Evolutionary conservation across 2,797 vertebrate species (phyloP).

Genomic region (Anguilla marmorata): DNA sequence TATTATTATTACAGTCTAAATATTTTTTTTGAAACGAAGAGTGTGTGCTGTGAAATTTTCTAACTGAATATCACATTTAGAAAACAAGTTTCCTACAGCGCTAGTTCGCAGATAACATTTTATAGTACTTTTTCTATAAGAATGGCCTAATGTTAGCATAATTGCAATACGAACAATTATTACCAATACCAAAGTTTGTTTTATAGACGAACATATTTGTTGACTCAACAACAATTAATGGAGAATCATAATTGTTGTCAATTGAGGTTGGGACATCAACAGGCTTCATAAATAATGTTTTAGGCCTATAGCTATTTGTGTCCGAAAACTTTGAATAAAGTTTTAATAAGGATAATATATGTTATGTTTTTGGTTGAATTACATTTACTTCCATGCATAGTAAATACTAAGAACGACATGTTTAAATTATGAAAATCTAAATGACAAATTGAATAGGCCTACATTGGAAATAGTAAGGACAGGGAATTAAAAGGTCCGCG

Average conservation of each 20-base stretch:
- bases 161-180: neutral
- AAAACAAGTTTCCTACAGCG: neutral
- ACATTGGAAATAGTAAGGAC: too few relatives aligned
- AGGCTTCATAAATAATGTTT: neutral
- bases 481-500: too few relatives aligned
- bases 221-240: neutral
- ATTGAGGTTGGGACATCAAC: neutral
- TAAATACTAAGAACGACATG: too few relatives aligned
- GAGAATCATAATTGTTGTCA: neutral
- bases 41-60: neutral
- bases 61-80: neutral
- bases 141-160: neutral
- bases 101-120: neutral
- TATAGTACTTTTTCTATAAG: neutral
- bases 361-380: neutral
- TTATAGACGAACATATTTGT: neutral
- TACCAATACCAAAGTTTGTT: neutral
- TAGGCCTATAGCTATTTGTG: neutral
- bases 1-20: neutral
- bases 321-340: neutral
- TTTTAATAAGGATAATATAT: neutral
- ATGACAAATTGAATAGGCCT: too few relatives aligned
- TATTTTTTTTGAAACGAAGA: neutral
- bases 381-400: neutral
- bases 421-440: too few relatives aligned